These are phyloP conservation scores for Willisornis vidua DNA, from an alignment of 2,113 vertebrate genomes.

Conservation along the genomic window DNA sequence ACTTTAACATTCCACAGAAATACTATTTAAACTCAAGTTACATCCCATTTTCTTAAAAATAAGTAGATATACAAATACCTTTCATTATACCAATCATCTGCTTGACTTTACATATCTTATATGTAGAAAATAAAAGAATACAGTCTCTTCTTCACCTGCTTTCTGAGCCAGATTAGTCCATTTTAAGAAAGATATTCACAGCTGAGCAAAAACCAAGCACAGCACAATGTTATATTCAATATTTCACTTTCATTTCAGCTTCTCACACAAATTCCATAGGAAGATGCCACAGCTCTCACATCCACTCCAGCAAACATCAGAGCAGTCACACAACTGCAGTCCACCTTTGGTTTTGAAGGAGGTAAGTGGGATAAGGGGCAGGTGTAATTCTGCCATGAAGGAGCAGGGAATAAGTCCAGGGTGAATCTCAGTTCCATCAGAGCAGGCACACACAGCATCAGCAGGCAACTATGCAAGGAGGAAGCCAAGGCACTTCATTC, in stretches of 20 bases:
- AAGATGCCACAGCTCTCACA: neutral
- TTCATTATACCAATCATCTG: neutral
- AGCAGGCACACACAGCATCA: neutral
- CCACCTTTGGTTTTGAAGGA: neutral
- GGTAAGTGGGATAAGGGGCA: neutral
- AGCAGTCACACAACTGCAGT: neutral
- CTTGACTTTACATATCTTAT: neutral
- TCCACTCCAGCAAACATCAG: neutral
- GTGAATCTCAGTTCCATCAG: neutral
- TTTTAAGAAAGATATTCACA: neutral
- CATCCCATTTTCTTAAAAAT: neutral
- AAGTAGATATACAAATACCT: neutral
- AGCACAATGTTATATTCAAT: neutral
- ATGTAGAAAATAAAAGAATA: neutral
- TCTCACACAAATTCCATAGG: neutral
- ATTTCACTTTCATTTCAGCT: neutral
- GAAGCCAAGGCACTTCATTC: neutral
- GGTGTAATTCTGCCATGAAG: neutral
- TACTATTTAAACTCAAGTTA: neutral
- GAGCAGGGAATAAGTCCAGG: neutral
- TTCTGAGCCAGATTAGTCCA: neutral
- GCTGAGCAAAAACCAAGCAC: neutral
- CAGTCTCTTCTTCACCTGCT: neutral
- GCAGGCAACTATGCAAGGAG: neutral
- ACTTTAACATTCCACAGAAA: neutral